Conservation (phyloP, 2,888 invertebrate species). For the Hyposoter dolosus region DNA sequence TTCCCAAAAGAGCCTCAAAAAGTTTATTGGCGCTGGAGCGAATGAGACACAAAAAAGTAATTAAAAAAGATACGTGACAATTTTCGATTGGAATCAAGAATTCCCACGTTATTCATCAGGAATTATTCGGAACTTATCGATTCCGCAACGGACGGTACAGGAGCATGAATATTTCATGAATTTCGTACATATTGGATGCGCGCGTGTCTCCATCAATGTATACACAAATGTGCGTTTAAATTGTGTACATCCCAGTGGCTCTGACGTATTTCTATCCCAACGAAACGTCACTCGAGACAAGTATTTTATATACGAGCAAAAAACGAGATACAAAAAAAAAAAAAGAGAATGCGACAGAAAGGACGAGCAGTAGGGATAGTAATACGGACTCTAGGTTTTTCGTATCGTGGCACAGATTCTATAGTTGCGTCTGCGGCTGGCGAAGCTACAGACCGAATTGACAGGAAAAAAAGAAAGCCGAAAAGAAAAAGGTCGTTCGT, state of each 20-base stretch:
- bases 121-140: no score
- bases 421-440: neutral
- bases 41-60: no score
- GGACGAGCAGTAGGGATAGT: neutral
- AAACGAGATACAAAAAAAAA: neutral
- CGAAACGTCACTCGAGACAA: neutral
- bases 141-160: neutral
- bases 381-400: neutral
- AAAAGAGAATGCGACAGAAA: neutral
- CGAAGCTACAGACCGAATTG: neutral
- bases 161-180: neutral
- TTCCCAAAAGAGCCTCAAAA: no score
- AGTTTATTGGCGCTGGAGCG: no score
- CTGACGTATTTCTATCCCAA: neutral
- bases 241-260: neutral
- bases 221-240: conserved; percentile 3
- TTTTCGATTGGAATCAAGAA: no score
- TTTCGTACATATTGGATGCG: neutral
- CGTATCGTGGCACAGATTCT: neutral
- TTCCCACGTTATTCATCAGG: no score
- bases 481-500: neutral
- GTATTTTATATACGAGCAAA: neutral
- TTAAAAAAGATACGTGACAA: no score
- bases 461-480: neutral
- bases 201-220: neutral